Conservation (phyloP, 2,797 vertebrate species). For the Myotis myotis region DNA sequence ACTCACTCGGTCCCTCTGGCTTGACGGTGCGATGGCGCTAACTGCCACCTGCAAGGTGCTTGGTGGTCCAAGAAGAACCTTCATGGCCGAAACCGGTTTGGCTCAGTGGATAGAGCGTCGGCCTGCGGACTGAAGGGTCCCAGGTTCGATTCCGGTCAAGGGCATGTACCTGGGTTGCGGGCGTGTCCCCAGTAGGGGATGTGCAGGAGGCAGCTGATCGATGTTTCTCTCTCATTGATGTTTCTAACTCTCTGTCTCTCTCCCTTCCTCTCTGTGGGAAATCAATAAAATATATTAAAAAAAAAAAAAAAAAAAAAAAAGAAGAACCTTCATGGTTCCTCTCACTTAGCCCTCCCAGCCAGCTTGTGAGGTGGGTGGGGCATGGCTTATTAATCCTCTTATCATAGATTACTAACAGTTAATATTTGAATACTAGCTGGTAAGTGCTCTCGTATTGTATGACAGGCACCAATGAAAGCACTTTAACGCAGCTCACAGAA, state of each 20-base stretch:
- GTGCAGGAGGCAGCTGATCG: too few species aligned
- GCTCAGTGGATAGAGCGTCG: too few species aligned
- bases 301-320: too few species aligned
- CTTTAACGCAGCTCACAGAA: neutral
- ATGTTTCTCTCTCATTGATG: too few species aligned
- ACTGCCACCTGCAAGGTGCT: accelerated
- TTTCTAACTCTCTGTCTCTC: too few species aligned
- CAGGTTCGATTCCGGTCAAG: too few species aligned
- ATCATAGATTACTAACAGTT: neutral
- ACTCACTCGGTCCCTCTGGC: neutral
- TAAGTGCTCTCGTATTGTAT: neutral
- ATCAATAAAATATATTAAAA: too few species aligned
- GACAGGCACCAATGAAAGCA: neutral
- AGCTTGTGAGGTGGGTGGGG: neutral
- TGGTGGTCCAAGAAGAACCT: neutral
- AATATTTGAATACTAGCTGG: neutral
- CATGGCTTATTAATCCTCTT: neutral
- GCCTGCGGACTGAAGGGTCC: too few species aligned
- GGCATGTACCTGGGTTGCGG: too few species aligned
- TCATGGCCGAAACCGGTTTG: too few species aligned
- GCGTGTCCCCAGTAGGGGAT: too few species aligned
- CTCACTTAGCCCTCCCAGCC: neutral
- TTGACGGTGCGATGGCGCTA: neutral
- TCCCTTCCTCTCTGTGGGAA: too few species aligned
- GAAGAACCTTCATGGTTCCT: neutral